Percentiles rank a stretch among this genome's conserved stretches.
phyloP scores from a whole-genome alignment of 2,113 vertebrate genomes.

The Holacanthus passer region DNA sequence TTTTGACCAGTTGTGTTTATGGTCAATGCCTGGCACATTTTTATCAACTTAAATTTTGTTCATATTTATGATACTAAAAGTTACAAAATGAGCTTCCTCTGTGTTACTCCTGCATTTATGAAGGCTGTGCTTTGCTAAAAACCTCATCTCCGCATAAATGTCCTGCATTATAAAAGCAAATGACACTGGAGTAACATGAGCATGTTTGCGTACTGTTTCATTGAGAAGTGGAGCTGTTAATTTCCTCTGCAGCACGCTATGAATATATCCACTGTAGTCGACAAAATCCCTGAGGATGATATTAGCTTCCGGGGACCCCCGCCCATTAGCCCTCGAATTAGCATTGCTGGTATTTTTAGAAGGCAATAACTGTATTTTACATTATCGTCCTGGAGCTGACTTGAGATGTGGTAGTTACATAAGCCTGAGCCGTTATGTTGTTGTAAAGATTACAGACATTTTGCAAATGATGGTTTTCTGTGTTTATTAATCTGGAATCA shows the following conservation, averaged over 20 bases:
- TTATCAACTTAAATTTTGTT: background rate
- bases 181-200: background rate
- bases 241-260: conserved; percentile 37
- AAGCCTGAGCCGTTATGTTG: conserved; percentile 40
- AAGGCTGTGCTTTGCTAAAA: background rate
- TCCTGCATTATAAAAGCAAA: conserved; percentile 18
- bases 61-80: background rate
- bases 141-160: background rate
- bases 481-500: conserved; percentile 71
- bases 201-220: conserved; percentile 1
- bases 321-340: conserved; percentile 49
- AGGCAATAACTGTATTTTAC: conserved; percentile 53
- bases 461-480: conserved; percentile 55
- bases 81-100: background rate
- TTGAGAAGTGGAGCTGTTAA: conserved; percentile 27
- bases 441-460: conserved; percentile 60
- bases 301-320: conserved; percentile 46
- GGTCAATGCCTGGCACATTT: background rate
- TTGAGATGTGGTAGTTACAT: conserved; percentile 46
- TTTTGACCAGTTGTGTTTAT: conserved; percentile 9
- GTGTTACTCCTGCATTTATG: background rate
- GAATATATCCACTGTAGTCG: conserved; percentile 54
- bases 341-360: conserved; percentile 62
- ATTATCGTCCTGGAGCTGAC: conserved; percentile 25
- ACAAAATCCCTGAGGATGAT: conserved; percentile 43